Percentiles rank a stretch among this genome's conserved stretches.
Conservation (phyloP, 2,113 vertebrate genomes). For the Progne subis region DNA sequence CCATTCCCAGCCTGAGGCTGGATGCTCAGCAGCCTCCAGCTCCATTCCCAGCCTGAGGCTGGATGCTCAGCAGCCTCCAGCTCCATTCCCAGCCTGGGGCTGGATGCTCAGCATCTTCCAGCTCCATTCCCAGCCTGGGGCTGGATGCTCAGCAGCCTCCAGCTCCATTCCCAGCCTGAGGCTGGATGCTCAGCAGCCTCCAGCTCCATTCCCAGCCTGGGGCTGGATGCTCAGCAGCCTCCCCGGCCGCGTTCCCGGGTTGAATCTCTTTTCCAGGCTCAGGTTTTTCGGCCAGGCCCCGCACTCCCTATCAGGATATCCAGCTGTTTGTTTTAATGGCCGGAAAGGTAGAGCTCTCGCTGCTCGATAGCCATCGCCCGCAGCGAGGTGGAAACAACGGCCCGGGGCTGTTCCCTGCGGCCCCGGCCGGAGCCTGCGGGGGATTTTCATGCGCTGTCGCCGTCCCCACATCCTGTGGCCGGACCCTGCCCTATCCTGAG, state of each 20-base stretch:
- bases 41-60: too few species aligned
- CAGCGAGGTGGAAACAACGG: not conserved
- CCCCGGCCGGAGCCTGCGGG: not conserved
- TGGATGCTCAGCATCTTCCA: too few species aligned
- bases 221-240: not conserved
- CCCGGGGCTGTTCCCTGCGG: not conserved
- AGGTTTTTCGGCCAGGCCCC: not conserved
- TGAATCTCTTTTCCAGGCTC: not conserved
- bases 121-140: too few species aligned
- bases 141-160: too few species aligned
- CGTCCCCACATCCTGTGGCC: slow-evolving; percentile 21
- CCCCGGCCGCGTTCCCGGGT: not conserved
- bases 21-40: too few species aligned
- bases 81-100: too few species aligned
- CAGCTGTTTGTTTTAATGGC: slow-evolving; percentile 36
- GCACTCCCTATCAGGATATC: slow-evolving; percentile 34
- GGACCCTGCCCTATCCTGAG: slow-evolving; percentile 37
- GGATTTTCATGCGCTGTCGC: not conserved
- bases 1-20: too few species aligned
- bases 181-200: not conserved
- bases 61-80: too few species aligned
- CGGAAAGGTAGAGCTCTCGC: slow-evolving; percentile 36
- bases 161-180: not conserved
- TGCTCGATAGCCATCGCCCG: not conserved
- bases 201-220: not conserved